These are phyloP conservation scores for Nasonovia ribisnigri DNA, from an alignment of 2,888 invertebrate genomes.

Conservation along the genomic window DNA sequence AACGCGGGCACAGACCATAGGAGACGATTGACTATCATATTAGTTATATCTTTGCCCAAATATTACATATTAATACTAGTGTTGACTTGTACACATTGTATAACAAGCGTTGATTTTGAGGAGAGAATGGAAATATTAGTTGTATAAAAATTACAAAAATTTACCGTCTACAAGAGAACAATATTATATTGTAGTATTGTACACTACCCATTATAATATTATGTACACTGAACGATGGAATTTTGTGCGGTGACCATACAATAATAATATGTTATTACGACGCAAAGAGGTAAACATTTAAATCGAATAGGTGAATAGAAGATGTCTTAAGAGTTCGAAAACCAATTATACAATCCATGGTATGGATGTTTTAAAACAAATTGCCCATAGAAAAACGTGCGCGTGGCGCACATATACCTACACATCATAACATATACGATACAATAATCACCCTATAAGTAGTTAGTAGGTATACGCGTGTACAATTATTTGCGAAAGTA, in stretches of 20 bases:
- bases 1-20: background rate
- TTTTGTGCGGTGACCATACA: background rate
- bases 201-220: background rate
- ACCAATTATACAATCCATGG: background rate
- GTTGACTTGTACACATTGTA: background rate
- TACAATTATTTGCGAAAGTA: constrained; percentile 15
- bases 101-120: background rate
- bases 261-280: background rate
- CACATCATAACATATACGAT: background rate
- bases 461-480: background rate
- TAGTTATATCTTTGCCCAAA: background rate
- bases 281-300: background rate
- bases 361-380: background rate
- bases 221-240: background rate
- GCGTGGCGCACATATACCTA: background rate
- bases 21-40: background rate
- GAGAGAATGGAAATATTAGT: background rate
- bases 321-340: background rate
- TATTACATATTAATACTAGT: background rate
- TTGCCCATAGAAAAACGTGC: background rate
- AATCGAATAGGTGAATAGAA: background rate
- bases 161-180: background rate
- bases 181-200: background rate
- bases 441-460: constrained; percentile 30
- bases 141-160: background rate